These are phyloP conservation scores for Erinaceus europaeus DNA, from an alignment of 2,113 vertebrate genomes.

Conservation along the genomic window DNA sequence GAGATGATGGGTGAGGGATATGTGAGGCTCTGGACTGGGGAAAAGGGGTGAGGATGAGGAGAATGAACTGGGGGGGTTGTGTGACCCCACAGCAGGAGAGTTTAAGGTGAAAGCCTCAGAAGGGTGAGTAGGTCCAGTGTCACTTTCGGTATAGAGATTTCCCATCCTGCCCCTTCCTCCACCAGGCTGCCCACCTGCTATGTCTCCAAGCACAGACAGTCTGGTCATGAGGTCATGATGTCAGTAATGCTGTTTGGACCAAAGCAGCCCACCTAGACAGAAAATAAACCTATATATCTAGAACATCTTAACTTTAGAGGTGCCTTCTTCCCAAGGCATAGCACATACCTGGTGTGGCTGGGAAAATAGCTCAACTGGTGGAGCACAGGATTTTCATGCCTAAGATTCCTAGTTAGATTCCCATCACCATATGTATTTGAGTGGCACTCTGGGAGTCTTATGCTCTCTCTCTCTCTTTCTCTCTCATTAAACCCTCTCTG, in stretches of 20 bases:
- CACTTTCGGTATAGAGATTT: not conserved
- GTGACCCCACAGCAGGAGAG: too few species aligned
- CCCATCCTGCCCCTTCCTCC: accelerated
- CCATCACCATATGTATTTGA: too few species aligned
- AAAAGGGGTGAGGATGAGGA: too few species aligned
- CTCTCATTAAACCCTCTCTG: too few species aligned
- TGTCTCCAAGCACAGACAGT: not conserved
- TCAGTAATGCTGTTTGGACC: not conserved
- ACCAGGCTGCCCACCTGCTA: not conserved
- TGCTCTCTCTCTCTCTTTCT: too few species aligned
- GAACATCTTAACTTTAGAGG: not conserved
- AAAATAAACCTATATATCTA: not conserved
- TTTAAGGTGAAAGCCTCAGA: not conserved
- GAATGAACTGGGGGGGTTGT: accelerated
- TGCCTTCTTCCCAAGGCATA: not conserved
- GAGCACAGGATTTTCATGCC: too few species aligned
- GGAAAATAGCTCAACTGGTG: too few species aligned
- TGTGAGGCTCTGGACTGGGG: too few species aligned
- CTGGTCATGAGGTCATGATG: not conserved
- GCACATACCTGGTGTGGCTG: too few species aligned
- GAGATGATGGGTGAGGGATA: too few species aligned
- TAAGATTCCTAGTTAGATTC: too few species aligned
- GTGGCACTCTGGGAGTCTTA: too few species aligned
- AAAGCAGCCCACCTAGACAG: not conserved
- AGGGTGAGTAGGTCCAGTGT: not conserved